These are phyloP conservation scores for Anorthoa munda DNA, from an alignment of 2,888 invertebrate genomes.

Conservation along the genomic window DNA sequence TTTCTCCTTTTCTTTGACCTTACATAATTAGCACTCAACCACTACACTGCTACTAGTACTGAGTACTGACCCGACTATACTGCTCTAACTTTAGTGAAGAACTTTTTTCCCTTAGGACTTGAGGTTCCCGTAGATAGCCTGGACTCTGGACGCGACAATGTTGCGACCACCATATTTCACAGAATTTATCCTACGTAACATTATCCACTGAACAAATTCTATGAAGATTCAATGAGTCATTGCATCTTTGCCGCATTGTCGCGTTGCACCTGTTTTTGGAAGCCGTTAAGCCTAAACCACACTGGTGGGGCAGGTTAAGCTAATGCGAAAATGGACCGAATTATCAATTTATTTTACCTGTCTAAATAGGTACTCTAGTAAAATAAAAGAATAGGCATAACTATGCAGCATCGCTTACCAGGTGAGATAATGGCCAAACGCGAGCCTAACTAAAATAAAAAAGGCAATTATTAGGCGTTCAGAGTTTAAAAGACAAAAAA, in stretches of 20 bases:
- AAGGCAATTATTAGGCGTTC: too few species aligned
- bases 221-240: too few species aligned
- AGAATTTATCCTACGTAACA: too few species aligned
- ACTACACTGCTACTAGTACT: slow-evolving; percentile 46
- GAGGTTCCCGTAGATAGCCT: background rate
- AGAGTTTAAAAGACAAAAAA: too few species aligned
- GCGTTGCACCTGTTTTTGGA: background rate
- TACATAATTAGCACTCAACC: slow-evolving; percentile 60
- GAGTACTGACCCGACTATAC: slow-evolving; percentile 67
- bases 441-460: too few species aligned
- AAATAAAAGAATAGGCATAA: too few species aligned
- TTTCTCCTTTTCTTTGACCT: slow-evolving; percentile 55
- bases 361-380: too few species aligned
- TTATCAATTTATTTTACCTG: too few species aligned
- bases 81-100: slow-evolving; percentile 56
- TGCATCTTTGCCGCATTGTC: background rate
- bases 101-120: slow-evolving; percentile 64
- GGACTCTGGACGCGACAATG: background rate
- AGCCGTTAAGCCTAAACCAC: background rate
- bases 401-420: too few species aligned
- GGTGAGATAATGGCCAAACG: too few species aligned
- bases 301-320: background rate
- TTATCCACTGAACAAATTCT: too few species aligned
- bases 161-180: too few species aligned
- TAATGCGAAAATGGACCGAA: background rate